Percentiles rank a stretch among this genome's conserved stretches.
These are phyloP conservation scores for Cinclus mexicanus DNA, from an alignment of 2,113 vertebrate genomes.

Conservation along the genomic window DNA sequence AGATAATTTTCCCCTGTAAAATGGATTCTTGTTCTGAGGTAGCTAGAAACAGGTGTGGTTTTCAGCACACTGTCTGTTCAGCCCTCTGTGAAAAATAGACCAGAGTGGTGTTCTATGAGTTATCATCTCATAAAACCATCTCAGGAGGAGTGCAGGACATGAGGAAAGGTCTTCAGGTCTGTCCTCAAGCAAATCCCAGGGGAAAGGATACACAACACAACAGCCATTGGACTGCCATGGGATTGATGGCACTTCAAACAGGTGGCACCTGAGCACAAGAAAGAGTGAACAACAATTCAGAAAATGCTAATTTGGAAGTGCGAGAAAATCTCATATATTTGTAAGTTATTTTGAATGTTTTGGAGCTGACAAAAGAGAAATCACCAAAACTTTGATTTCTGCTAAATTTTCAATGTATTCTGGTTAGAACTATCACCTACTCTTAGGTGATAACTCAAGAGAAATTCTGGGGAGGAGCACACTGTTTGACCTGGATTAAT, in stretches of 20 bases:
- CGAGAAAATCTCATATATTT: neutral
- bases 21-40: neutral
- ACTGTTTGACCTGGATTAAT: neutral
- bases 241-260: neutral
- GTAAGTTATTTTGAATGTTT: neutral
- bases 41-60: neutral
- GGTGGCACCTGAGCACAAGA: neutral
- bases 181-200: neutral
- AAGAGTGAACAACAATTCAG: neutral
- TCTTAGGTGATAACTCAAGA: neutral
- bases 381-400: neutral
- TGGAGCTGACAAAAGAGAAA: neutral
- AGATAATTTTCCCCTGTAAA: neutral
- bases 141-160: neutral
- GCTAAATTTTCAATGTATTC: neutral
- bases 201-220: neutral
- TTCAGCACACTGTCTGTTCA: neutral
- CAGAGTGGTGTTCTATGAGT: neutral
- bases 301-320: neutral
- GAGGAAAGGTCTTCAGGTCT: neutral
- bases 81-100: neutral
- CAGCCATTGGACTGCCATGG: rapidly evolving
- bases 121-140: neutral
- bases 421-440: neutral
- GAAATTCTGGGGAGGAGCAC: neutral